Conservation (phyloP, 2,113 vertebrate genomes). For the Erythrolamprus reginae region DNA sequence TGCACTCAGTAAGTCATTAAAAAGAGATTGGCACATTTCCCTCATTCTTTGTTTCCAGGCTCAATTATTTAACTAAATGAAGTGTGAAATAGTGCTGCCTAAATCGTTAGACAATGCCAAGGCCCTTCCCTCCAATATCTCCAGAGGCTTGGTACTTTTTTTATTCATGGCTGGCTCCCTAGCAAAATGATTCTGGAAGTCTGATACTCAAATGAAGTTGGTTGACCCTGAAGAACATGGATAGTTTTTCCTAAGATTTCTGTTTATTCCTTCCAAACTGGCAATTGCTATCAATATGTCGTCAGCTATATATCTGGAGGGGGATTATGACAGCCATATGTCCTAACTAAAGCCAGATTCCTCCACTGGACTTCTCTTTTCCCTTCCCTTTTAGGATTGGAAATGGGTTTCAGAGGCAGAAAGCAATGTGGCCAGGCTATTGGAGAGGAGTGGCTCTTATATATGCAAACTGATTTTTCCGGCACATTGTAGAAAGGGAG, state of each 20-base stretch:
- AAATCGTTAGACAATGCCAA: slow-evolving; percentile 44
- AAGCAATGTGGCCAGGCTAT: background rate
- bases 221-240: background rate
- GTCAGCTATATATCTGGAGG: too few relatives aligned
- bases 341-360: background rate
- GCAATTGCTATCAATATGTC: background rate
- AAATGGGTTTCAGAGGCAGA: background rate
- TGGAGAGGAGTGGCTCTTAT: background rate
- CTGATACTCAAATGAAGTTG: background rate
- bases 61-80: slow-evolving; percentile 50
- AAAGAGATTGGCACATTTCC: slow-evolving; percentile 41
- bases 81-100: slow-evolving; percentile 50
- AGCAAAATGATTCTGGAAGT: background rate
- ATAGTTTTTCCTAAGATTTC: background rate
- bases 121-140: slow-evolving; percentile 20
- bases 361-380: background rate
- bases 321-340: background rate
- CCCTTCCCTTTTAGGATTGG: background rate
- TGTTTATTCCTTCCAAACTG: background rate
- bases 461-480: background rate
- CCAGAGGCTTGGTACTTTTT: slow-evolving; percentile 6
- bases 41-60: slow-evolving; percentile 32
- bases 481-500: background rate
- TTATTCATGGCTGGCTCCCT: background rate
- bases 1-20: slow-evolving; percentile 12